Evolutionary conservation across 2,888 invertebrate species (phyloP), one percentile per base, ranked within the genome.

Genomic region (Drosophila cognata): DNA sequence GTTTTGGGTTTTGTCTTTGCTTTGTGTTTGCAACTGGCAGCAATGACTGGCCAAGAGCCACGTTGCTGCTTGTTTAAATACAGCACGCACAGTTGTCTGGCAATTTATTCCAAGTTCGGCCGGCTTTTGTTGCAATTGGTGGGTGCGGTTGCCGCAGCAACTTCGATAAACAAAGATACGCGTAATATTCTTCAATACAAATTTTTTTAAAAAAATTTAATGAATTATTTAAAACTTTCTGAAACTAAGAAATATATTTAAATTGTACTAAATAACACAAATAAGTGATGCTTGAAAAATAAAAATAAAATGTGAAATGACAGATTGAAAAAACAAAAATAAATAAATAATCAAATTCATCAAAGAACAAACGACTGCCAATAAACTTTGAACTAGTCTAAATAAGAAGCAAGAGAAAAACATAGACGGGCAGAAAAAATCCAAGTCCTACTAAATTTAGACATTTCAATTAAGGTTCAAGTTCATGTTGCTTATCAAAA

Each of bases 91-190:
- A 53, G 77, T 70, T 78, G 89, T 86, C 75, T 88, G 74, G 68
- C 85, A 80, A 78, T 85, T 87, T 91, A 87, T 89, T 87, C 90
- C 78, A 82, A 91, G 91, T 91, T 91, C 74, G 83, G 83, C 87
- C 87, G 87, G 87, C 87, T 85, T 87, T 89, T 84, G 82, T 77
- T 63, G 79, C 89, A 74, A 62, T 86, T 78, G 91, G 69, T 79
- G 65, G 77, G 67, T 73, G 73, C 68, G 72, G 61, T 73, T 71
- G 82, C 68, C 71, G 51, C 71, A 31, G 35, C 51, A 53, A 57
- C 21, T 41, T 11, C 57, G 46, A 71, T 50, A 67, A 58, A 64
- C 50, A 55, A 46, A 43, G 21, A 62, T 78, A 43, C 74, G 71
- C 80, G 80, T 73, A 81, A 68, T 66, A 65, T 64, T 67, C 53